Evolutionary conservation across 1,140 invertebrate species (phyloP), one percentile per base, ranked within the genome.

Genomic region (Hypothenemus hampei): DNA sequence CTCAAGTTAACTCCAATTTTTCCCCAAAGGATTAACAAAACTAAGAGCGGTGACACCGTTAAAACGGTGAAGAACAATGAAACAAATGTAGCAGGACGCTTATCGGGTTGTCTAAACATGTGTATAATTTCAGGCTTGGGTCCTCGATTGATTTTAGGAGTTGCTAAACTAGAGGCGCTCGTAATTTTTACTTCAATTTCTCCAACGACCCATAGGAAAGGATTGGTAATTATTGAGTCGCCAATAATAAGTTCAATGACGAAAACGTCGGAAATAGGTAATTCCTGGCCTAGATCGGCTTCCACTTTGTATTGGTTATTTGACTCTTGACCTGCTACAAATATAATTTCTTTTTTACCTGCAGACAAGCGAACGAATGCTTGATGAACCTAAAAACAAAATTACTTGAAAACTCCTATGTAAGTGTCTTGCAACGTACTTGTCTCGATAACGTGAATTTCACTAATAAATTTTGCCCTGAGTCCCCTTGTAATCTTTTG

Each of bases 61-160:
- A 97, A 74, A 16, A 79, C 81, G 43, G 93, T 95, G 72, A 98
- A 98, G 20, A 93, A 78, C 69, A 92, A 86, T 0, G 94, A 97
- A 23, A 98, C 84, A 40, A 86, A 71, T 36, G 81, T 81, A 10
- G 93, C 80, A 36, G 97, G 96, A 37, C 93, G 80, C 63, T 88
- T 87, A 70, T 98, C 96, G 8, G 94, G 89, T 68, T 85, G 81
- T 23, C 93, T 83, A 81, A 98, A 98, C 75, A 86, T 73, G 75
- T 99, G 96, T 78, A 84, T 77, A 60, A 97, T 96, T 77, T 95
- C 90, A 3, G 89, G 84, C 69, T 91, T 87, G 11, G 83, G 79
- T 37, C 76, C 73, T 73, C 72, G 69, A 40, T 63, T 33, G 39
- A 37, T 50, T 74, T 76, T 54, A 59, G 57, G 20, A 55, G 68